These are phyloP conservation scores for Arvicanthis niloticus DNA, from an alignment of 2,113 vertebrate species.

Conservation along the genomic window DNA sequence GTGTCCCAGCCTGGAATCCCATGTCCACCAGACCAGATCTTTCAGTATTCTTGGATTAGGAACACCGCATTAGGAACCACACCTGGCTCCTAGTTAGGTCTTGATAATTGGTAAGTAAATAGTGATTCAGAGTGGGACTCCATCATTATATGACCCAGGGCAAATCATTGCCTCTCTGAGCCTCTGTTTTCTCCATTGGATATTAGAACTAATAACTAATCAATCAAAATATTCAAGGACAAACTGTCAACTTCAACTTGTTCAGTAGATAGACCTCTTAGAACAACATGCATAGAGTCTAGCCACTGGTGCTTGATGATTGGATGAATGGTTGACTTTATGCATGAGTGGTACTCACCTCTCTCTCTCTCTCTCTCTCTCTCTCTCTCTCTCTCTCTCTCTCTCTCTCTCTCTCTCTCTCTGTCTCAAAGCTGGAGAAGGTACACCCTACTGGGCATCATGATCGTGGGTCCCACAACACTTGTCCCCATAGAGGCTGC, in stretches of 20 bases:
- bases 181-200: neutral
- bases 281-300: neutral
- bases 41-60: constrained; percentile 19
- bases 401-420: no score
- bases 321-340: rapidly evolving
- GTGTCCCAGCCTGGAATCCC: constrained; percentile 29
- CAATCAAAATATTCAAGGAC: neutral
- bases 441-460: neutral
- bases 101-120: neutral
- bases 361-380: neutral
- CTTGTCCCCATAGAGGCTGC: neutral
- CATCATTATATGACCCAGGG: neutral
- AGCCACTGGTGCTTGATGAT: neutral
- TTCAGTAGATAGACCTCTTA: neutral
- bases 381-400: no score
- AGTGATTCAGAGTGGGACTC: neutral
- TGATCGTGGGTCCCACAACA: no score
- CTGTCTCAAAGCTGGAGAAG: neutral
- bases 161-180: neutral
- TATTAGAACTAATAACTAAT: neutral
- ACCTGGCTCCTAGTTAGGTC: neutral
- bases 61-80: neutral
- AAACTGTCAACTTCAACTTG: rapidly evolving
- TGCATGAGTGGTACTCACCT: rapidly evolving
- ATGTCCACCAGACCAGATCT: neutral